phyloP scores from a whole-genome alignment of 2,888 invertebrate species.

The Clistopyga incitator region DNA sequence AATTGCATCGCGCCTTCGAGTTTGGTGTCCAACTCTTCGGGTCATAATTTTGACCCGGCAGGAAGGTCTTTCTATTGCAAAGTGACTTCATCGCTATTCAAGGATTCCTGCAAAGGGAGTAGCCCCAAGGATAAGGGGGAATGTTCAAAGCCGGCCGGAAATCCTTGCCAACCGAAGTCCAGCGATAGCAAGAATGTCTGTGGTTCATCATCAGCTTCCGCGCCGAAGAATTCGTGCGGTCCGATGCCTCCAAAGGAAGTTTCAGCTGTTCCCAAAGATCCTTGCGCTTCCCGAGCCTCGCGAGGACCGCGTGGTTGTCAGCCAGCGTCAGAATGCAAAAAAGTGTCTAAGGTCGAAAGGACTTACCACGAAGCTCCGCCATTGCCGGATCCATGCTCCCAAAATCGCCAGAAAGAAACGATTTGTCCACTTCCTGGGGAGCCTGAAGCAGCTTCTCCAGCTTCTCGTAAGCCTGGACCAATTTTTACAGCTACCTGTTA shows the following conservation, averaged over 20 bases:
- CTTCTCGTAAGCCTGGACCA: too few species aligned
- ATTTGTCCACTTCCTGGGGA: too few species aligned
- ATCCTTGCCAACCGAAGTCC: constrained; percentile 10
- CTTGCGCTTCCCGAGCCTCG: constrained; percentile 1
- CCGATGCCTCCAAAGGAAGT: not conserved
- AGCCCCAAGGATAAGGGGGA: not conserved
- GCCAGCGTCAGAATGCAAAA: not conserved
- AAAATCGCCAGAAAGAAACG: too few species aligned
- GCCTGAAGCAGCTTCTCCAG: too few species aligned
- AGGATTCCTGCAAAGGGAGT: constrained; percentile 21
- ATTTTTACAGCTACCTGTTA: not conserved
- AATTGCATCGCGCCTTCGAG: not conserved
- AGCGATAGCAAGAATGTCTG: not conserved
- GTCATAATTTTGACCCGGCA: not conserved
- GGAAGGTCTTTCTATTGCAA: constrained; percentile 30
- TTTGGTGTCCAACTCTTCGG: not conserved
- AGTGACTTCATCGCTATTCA: constrained; percentile 18
- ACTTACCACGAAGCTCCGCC: too few species aligned
- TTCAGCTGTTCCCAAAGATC: constrained; percentile 9
- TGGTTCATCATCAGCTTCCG: not conserved
- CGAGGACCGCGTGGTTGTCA: not conserved
- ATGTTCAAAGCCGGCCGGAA: not conserved
- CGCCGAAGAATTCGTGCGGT: not conserved
- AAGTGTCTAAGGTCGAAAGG: not conserved
- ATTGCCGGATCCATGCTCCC: too few species aligned